These are phyloP conservation scores for Drosophila meridionalis DNA, from an alignment of 2,888 invertebrate species.

Conservation along the genomic window DNA sequence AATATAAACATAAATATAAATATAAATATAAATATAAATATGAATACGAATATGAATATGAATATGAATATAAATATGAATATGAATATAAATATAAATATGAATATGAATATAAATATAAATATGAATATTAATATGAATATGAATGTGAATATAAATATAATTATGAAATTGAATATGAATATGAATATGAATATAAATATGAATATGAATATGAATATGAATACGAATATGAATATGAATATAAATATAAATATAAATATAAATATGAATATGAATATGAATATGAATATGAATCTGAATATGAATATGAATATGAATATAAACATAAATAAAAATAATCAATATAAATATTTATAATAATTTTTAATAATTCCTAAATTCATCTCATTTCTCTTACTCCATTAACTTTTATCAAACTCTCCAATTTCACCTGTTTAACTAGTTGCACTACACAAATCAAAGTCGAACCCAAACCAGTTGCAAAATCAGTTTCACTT, in stretches of 20 bases:
- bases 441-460: not conserved
- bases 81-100: not conserved
- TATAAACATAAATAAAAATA: not conserved
- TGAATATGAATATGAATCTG: not conserved
- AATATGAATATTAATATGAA: not conserved
- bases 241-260: not conserved
- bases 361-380: no score
- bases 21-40: not conserved
- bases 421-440: not conserved
- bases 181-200: no score
- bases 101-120: not conserved
- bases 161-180: not conserved
- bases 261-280: not conserved
- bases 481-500: slow-evolving; percentile 8
- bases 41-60: not conserved
- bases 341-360: no score
- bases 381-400: not conserved
- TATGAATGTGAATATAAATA: not conserved
- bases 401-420: not conserved
- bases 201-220: no score
- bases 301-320: not conserved
- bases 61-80: not conserved
- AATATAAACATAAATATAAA: not conserved
- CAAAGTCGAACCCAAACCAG: not conserved
- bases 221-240: no score